Conservation (phyloP, 2,113 vertebrate species). For the Podarcis cretensis region DNA sequence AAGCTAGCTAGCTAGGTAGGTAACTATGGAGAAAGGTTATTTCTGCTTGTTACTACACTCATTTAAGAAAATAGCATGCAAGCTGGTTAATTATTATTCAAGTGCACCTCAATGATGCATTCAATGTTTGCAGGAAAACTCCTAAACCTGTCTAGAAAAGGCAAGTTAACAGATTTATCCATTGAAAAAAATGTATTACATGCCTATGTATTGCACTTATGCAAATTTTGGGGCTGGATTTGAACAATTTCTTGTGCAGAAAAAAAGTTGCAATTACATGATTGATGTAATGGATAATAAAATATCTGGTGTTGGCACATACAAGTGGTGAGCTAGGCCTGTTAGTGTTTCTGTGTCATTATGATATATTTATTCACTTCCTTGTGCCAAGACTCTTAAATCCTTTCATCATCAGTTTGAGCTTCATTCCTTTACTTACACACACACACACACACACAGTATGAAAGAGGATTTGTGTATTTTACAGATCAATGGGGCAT, state of each 20-base stretch:
- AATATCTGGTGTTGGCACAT: neutral
- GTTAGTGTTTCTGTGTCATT: neutral
- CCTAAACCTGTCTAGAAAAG: neutral
- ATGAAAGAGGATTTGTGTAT: neutral
- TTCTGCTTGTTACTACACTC: neutral
- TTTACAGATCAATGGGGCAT: neutral
- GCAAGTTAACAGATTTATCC: neutral
- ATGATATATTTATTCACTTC: conserved; percentile 1
- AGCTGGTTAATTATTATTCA: neutral
- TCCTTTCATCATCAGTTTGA: neutral
- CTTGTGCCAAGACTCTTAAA: neutral
- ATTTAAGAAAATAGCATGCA: neutral
- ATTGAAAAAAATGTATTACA: neutral
- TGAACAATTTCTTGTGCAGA: neutral
- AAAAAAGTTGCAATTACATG: neutral
- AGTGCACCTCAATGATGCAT: neutral
- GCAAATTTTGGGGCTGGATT: neutral
- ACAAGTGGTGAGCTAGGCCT: neutral
- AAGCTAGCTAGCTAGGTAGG: neutral
- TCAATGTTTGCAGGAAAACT: neutral
- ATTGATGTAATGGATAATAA: neutral
- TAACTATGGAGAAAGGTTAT: neutral
- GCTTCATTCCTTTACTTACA: neutral
- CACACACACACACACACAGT: neutral
- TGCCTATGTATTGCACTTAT: neutral